A percentile compares a stretch with the other conserved stretches of the same genome.
phyloP scores from a whole-genome alignment of 1,140 invertebrate species.

The Bombus waltoni region DNA sequence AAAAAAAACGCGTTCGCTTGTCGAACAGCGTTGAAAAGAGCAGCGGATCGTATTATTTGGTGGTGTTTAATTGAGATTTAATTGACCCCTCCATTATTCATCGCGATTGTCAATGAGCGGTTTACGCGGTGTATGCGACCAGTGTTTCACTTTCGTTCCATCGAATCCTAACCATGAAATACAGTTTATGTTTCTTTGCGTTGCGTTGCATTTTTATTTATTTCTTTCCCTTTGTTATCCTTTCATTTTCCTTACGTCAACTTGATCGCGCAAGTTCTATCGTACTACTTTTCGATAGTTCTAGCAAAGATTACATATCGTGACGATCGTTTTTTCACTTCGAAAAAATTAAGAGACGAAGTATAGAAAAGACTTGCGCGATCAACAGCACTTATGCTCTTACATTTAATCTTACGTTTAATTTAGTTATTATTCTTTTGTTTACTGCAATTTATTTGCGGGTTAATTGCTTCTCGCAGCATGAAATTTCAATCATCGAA shows the following conservation, averaged over 20 bases:
- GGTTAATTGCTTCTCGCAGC: not conserved
- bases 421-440: not conserved
- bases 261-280: constrained; percentile 30
- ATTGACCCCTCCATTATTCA: constrained; percentile 76
- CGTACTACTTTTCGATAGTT: not conserved
- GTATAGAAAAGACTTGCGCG: constrained; percentile 15
- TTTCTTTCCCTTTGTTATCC: constrained; percentile 45
- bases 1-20: constrained; percentile 41
- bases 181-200: constrained; percentile 66
- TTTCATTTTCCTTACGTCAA: constrained; percentile 27
- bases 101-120: constrained; percentile 72
- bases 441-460: not conserved
- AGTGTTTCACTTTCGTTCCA: constrained; percentile 68
- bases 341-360: not conserved
- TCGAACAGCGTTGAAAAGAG: constrained; percentile 65
- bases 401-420: not conserved
- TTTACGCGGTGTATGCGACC: constrained; percentile 58
- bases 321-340: not conserved
- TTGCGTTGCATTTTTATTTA: constrained; percentile 66
- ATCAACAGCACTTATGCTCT: not conserved
- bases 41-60: constrained; percentile 70
- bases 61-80: constrained; percentile 75
- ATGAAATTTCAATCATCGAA: not conserved
- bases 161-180: constrained; percentile 65
- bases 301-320: not conserved